Evolutionary conservation across 2,797 vertebrate species (phyloP), one percentile per base, ranked within the genome.

Genomic region (Vespertilio murinus): DNA sequence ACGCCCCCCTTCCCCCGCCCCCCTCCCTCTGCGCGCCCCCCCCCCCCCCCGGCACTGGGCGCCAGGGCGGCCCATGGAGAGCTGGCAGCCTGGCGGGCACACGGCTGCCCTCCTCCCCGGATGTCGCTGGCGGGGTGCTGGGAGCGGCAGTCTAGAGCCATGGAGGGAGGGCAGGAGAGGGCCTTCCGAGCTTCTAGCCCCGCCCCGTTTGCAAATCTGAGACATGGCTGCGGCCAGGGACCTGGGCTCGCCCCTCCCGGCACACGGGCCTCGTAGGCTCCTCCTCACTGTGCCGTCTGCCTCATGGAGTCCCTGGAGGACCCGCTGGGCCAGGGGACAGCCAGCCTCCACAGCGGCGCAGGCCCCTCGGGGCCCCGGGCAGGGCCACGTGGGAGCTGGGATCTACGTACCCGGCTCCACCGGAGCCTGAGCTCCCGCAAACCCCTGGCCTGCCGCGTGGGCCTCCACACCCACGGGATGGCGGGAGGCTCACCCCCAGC

Each of bases 161-260:
- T 1, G n/a, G 61, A 8, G 6, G 13, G 11, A 16, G 59, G 16
- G 59, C 59, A n/a, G 59, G 13, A 14, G 59, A 64, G 13, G 56
- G 28, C 59, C 28, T 5, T 30, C 59, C 12, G n/a, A n/a, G n/a
- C n/a, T n/a, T n/a, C n/a, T n/a, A n/a, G n/a, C n/a, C 17, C 30
- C 5, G 1, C 40, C 93, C 25, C 10, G 2, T 2, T 6, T 30
- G 64, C 56, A 17, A 5, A 52, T 22, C 6, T 4, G 28, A 65
- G 49, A 47, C 18, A 0, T 6, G 38, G 20, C 2, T 2, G 12
- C 7, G 1, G 13, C 59, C 2, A 5, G 13, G 38, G 28, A 16
- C 56, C n/a, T 5, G 38, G 78, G 17, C 8, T 4, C 4, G 2
- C 23, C 23, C 71, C 28, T 47, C 16, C 18, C 17, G 2, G 14